A percentile compares a stretch with the other conserved stretches of the same genome.
Conservation (phyloP, 2,797 vertebrate genomes). For the Sebastes cheni region DNA sequence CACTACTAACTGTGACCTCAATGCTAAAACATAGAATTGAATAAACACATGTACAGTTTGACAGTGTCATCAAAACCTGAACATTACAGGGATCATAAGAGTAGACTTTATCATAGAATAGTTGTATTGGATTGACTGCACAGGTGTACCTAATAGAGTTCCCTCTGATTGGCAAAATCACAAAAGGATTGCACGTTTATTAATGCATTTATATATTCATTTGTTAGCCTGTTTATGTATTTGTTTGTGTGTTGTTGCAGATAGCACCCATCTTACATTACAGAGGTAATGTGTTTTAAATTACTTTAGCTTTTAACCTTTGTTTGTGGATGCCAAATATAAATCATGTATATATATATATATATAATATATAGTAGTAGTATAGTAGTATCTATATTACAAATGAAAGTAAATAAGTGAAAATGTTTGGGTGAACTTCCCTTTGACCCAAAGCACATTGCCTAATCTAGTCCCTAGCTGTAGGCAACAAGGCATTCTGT, state of each 20-base stretch:
- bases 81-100: background rate
- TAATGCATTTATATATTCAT: background rate
- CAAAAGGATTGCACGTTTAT: background rate
- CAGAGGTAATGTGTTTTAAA: background rate
- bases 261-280: background rate
- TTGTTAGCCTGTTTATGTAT: background rate
- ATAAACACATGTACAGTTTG: background rate
- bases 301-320: background rate
- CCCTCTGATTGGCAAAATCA: background rate
- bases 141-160: background rate
- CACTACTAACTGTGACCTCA: background rate
- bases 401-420: background rate
- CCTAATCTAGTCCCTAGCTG: background rate
- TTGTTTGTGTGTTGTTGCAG: background rate
- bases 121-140: background rate
- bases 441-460: background rate
- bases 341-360: background rate
- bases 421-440: background rate
- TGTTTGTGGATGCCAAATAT: background rate
- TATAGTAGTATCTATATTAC: background rate
- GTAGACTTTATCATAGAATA: background rate
- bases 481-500: conserved; percentile 16
- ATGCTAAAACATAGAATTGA: background rate
- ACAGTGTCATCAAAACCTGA: background rate
- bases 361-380: no score